Conservation (phyloP, 2,888 invertebrate genomes). For the Parascotia fuliginaria region DNA sequence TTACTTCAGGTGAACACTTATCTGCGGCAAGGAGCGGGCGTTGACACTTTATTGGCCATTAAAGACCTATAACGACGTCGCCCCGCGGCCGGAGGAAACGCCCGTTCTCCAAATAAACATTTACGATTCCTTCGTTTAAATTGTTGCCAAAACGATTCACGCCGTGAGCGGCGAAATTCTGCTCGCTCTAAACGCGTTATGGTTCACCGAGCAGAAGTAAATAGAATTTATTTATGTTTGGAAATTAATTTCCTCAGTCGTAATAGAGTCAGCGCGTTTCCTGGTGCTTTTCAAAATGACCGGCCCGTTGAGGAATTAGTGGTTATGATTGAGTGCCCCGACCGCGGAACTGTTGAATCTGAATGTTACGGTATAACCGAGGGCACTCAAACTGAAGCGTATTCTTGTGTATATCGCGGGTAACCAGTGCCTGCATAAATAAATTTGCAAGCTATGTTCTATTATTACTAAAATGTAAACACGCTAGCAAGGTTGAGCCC, state of each 20-base stretch:
- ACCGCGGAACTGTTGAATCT: conserved; percentile 5
- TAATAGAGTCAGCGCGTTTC: conserved; percentile 66
- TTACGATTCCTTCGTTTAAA: conserved; percentile 79
- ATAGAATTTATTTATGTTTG: conserved; percentile 82
- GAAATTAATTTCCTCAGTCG: conserved; percentile 74
- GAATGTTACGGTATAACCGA: conserved; percentile 1
- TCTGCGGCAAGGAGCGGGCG: conserved; percentile 65
- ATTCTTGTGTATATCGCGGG: not conserved
- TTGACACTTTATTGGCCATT: conserved; percentile 82
- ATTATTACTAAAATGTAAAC: conserved; percentile 52
- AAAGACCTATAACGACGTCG: conserved; percentile 79
- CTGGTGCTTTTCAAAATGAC: conserved; percentile 61
- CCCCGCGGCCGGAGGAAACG: conserved; percentile 69
- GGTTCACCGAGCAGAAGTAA: conserved; percentile 78
- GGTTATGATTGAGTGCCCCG: conserved; percentile 32
- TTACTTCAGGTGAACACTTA: conserved; percentile 72
- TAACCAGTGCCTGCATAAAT: conserved; percentile 17
- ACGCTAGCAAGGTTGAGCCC: conserved; percentile 48
- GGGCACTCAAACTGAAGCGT: conserved; percentile 1
- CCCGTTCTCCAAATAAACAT: conserved; percentile 78
- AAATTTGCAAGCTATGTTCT: conserved; percentile 36
- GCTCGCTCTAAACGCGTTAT: conserved; percentile 73
- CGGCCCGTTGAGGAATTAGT: conserved; percentile 49
- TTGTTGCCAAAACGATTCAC: conserved; percentile 81
- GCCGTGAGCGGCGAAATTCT: conserved; percentile 65